Evolutionary conservation across 2,797 vertebrate genomes (phyloP).

Genomic region (Benthosema pterotum): DNA sequence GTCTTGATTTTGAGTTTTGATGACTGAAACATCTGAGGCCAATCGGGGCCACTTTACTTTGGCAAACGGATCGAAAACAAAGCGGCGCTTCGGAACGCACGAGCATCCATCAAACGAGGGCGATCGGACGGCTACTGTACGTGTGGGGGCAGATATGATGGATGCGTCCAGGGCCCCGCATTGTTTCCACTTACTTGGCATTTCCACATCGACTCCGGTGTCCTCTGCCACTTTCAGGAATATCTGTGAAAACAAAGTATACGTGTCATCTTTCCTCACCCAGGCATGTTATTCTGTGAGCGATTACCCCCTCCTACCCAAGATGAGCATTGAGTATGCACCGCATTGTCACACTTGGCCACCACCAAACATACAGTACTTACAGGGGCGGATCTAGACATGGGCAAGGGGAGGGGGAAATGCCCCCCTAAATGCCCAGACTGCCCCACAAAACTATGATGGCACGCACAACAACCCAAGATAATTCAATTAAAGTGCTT

Average conservation of each 20-base stretch:
- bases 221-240: constrained; percentile 97
- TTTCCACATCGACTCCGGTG: constrained; percentile 88
- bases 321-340: too few relatives aligned
- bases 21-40: constrained; percentile 7
- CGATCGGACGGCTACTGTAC: not conserved
- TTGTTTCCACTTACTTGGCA: constrained; percentile 76
- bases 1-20: constrained; percentile 24
- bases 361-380: too few relatives aligned
- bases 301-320: too few relatives aligned
- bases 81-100: not conserved
- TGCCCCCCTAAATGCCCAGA: too few relatives aligned
- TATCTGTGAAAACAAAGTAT: constrained; percentile 79
- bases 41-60: not conserved
- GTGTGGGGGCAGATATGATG: not conserved
- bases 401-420: too few relatives aligned
- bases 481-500: too few relatives aligned
- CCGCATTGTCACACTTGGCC: too few relatives aligned
- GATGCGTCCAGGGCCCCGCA: not conserved
- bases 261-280: not conserved
- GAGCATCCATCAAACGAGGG: constrained; percentile 14
- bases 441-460: too few relatives aligned
- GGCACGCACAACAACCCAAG: too few relatives aligned
- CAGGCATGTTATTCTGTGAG: too few relatives aligned
- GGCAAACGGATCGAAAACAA: constrained; percentile 6
- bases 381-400: too few relatives aligned